Evolutionary conservation across 2,797 vertebrate species (phyloP).

Genomic region (Parambassis ranga): DNA sequence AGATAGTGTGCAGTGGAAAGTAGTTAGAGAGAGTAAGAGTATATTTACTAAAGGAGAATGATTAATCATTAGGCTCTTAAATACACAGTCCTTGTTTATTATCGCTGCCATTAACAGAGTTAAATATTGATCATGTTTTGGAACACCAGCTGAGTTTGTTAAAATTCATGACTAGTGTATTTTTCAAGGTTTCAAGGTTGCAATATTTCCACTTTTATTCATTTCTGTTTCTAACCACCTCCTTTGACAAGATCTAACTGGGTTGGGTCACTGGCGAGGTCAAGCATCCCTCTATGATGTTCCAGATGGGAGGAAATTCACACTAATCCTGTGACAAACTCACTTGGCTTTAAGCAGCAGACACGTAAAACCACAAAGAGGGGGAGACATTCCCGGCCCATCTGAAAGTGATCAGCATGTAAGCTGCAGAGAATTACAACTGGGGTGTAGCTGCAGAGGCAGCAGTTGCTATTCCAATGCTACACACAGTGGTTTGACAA

Average conservation of each 20-base stretch:
- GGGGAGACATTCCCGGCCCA: conserved; percentile 21
- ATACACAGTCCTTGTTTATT: not conserved
- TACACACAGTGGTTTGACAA: conserved; percentile 17
- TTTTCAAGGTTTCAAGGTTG: conserved; percentile 25
- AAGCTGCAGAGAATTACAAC: conserved; percentile 19
- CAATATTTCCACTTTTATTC: conserved; percentile 5
- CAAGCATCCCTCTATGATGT: conserved; percentile 12
- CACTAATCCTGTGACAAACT: conserved; percentile 49
- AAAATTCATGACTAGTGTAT: not conserved
- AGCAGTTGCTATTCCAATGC: conserved; percentile 8
- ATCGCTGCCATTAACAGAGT: not conserved
- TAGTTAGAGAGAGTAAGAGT: not conserved
- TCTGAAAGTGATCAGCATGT: conserved; percentile 54
- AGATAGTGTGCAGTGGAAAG: not conserved
- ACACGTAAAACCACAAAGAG: not conserved
- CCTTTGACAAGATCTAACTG: conserved; percentile 18
- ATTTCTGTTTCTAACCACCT: not conserved
- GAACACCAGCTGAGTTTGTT: too few relatives aligned
- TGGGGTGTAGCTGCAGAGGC: conserved; percentile 15
- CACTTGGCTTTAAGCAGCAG: conserved; percentile 9
- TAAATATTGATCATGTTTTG: conserved; percentile 15
- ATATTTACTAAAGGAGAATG: conserved; percentile 2
- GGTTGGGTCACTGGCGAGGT: conserved; percentile 18
- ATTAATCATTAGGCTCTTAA: not conserved
- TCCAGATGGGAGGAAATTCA: conserved; percentile 45